Base-by-base conservation (phyloP, 2,113 vertebrate genomes). In the Ochotona princeps region DNA sequence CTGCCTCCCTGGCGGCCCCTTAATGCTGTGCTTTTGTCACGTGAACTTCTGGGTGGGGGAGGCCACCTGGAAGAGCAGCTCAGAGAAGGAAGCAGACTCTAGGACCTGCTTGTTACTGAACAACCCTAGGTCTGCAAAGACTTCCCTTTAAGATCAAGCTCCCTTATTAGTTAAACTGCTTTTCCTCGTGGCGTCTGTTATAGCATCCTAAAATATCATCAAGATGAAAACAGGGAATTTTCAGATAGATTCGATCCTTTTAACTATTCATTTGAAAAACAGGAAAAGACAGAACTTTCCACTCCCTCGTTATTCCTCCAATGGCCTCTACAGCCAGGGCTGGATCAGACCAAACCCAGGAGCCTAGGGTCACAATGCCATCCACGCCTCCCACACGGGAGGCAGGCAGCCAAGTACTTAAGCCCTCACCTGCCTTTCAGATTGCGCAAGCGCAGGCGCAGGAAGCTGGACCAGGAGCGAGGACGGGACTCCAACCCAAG, bases 51-150 rank as follows among this genome's bases (percentile, higher is more conserved):
- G 32, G 63, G 51, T 49, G 25, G 67, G 30, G 26, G 35, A 67
- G 73, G 49, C 20, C 61, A 66, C 32, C 49, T 23, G 73, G 32
- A 5, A 91, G 20, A 78, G 15, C 2, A 49, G 63, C n/a, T 47
- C 78, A 89, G 26, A 10, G 51, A 82, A 96, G 44, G 83, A 76
- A 82, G 38, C 74, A 78, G 63, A 47, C 69, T 25, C 72, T 54
- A 69, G 20, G 38, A 44, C 83, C 38, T 88, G n/a, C 30, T 51
- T 79, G 70, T 79, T 73, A 85, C 61, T 51, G 67, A 88, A 32
- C 61, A 81, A 26, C 3, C 20, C 63, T 81, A 26, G 23, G 69
- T 76, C 67, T 88, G 51, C 54, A 85, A n/a, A 72, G 74, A 81
- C n/a, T 88, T 91, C 17, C 74, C 83, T 28, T 87, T 83, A 57